These are phyloP conservation scores for Poecilia gillii DNA, from an alignment of 2,797 vertebrate genomes.

Conservation along the genomic window DNA sequence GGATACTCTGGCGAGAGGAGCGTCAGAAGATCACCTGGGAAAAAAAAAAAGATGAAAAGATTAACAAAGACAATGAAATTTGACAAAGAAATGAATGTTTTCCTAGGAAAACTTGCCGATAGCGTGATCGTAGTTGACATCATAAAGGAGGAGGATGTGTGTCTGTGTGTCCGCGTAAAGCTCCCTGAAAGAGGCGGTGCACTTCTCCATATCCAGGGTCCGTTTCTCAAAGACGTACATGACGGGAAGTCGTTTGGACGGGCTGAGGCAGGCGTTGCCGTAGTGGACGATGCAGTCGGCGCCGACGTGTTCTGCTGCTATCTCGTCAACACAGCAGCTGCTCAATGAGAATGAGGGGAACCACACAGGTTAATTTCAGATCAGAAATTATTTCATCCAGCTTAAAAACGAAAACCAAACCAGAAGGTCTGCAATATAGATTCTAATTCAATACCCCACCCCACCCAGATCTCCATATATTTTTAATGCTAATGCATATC, in stretches of 20 bases:
- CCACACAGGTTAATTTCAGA: neutral
- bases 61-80: neutral
- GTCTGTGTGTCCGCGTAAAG: constrained; percentile 80
- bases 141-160: constrained; percentile 84
- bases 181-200: constrained; percentile 80
- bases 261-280: constrained; percentile 92
- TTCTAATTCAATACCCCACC: neutral
- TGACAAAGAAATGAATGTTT: neutral
- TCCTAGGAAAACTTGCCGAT: constrained; percentile 60
- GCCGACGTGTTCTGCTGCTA: constrained; percentile 88
- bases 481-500: no score
- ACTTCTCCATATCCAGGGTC: constrained; percentile 79
- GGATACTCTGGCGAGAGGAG: constrained; percentile 73
- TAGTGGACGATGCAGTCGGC: constrained; percentile 91
- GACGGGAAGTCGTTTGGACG: constrained; percentile 84
- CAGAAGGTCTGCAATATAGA: neutral
- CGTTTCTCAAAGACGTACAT: constrained; percentile 80
- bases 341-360: neutral
- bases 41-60: neutral
- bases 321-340: constrained; percentile 97
- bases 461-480: no score
- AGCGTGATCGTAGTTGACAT: constrained; percentile 85
- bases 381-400: no score
- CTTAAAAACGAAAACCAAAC: neutral
- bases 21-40: constrained; percentile 66